Base-by-base conservation (phyloP, 2,888 invertebrate genomes). In the Lathronympha strigana region DNA sequence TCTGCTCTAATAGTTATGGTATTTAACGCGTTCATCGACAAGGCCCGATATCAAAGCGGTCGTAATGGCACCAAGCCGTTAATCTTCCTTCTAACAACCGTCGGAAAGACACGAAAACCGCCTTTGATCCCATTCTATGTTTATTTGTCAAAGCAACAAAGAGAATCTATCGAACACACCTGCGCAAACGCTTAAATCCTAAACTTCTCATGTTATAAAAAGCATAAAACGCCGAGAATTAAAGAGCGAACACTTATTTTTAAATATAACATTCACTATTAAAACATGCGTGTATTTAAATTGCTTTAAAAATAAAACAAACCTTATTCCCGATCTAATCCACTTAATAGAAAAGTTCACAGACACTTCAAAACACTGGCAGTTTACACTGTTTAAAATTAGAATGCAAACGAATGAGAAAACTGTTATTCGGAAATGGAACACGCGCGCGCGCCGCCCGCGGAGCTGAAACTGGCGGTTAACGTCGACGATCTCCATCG, bases 321-420 rank as follows among this genome's bases (percentile, higher is more conserved):
- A 64, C 64, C 64, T 63, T 51, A 33, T 45, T 17, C 31, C 5
- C 36, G 45, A 58, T 58, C 43, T 33, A 58, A 45, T 64, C 58
- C 64, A 64, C 36, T 60, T 23, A 51, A 45, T 58, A 25, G 9
- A 38, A 53, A 38, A 62, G 64, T 51, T 60, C 58, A 64, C 33
- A 64, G 58, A 50, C 64, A 64, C 64, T 63, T 58, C 43, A 64
- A 57, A 63, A 63, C 64, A 64, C 64, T 64, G 64, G 64, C 58
- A 64, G 64, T 64, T 64, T 61, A 54, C 66, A 66, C 66, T 66
- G 40, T 43, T 66, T 47, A 61, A 54, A 66, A 40, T 61, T 66
- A 66, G 61, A 66, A 61, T 58, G 53, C 60, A 60, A 60, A 53
- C 58, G 58, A 43, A 43, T 47, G 23, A 17, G 54, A 49, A 36